phyloP scores from a whole-genome alignment of 2,888 invertebrate genomes.

The Steinernema carpocapsae region DNA sequence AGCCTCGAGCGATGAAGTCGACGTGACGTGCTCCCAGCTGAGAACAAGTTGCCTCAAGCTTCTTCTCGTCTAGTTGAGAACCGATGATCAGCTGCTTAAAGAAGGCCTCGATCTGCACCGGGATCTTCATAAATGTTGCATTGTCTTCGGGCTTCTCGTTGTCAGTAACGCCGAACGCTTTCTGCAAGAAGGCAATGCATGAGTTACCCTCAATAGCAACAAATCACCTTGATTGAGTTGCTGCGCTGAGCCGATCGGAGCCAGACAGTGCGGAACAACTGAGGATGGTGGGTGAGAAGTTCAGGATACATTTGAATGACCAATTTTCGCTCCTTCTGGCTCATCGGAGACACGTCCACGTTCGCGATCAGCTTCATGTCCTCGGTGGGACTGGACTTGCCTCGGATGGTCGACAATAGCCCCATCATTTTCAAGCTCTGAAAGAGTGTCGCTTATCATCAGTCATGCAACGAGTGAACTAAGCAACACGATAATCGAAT shows the following conservation, averaged over 20 bases:
- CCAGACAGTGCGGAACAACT: constrained; percentile 55
- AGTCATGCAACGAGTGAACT: too few species aligned
- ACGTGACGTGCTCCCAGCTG: constrained; percentile 54
- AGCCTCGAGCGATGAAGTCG: constrained; percentile 56
- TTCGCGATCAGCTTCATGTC: constrained; percentile 47
- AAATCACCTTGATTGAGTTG: constrained; percentile 51
- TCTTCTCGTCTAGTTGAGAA: constrained; percentile 49
- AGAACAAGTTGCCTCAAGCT: constrained; percentile 48
- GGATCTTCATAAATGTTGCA: constrained; percentile 50
- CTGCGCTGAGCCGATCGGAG: constrained; percentile 52
- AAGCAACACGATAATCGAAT: too few species aligned
- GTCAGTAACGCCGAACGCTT: constrained; percentile 53
- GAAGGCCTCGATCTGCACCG: constrained; percentile 52
- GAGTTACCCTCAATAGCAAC: too few species aligned
- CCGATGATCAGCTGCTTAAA: constrained; percentile 51
- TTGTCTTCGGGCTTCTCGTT: constrained; percentile 51
- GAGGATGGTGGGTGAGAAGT: constrained; percentile 49
- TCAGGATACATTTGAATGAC: constrained; percentile 55
- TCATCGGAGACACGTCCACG: constrained; percentile 50
- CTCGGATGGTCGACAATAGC: constrained; percentile 54
- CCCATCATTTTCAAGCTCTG: constrained; percentile 50
- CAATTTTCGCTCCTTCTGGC: constrained; percentile 50
- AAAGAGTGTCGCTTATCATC: background rate
- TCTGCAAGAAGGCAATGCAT: constrained; percentile 35
- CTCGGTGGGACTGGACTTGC: constrained; percentile 43